These are phyloP conservation scores for Synergus itoensis DNA, from an alignment of 2,888 invertebrate species.

Conservation along the genomic window DNA sequence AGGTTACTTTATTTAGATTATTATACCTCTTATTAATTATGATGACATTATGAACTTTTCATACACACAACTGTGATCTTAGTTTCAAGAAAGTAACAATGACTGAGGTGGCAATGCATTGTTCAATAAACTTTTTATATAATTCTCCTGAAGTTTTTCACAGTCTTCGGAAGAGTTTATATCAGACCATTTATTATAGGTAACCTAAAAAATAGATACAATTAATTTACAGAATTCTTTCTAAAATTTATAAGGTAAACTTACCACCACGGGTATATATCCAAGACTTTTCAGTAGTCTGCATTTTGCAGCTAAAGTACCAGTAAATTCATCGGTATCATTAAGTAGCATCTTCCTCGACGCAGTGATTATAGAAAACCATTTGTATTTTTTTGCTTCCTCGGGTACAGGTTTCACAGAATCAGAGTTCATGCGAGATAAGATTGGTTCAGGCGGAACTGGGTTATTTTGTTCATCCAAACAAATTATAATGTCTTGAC, in stretches of 20 bases:
- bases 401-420: slow-evolving; percentile 63
- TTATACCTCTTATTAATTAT: neutral
- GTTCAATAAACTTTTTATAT: slow-evolving; percentile 9
- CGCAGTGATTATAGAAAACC: slow-evolving; percentile 81
- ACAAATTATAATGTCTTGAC: slow-evolving; percentile 83
- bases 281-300: slow-evolving; percentile 82
- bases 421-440: neutral
- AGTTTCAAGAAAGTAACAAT: neutral
- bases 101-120: neutral
- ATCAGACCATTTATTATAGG: neutral
- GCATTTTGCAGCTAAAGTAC: slow-evolving; percentile 82
- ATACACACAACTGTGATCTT: neutral
- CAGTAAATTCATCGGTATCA: slow-evolving; percentile 66
- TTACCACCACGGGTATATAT: slow-evolving; percentile 72
- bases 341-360: slow-evolving; percentile 46
- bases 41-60: neutral
- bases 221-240: neutral
- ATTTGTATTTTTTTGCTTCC: slow-evolving; percentile 66
- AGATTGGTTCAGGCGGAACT: slow-evolving; percentile 50
- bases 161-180: neutral
- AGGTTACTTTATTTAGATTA: neutral
- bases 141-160: slow-evolving; percentile 31
- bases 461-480: slow-evolving; percentile 79
- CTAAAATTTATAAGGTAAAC: slow-evolving; percentile 9
- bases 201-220: neutral